These are phyloP conservation scores for Patella pellucida DNA, from an alignment of 2,888 invertebrate genomes.

Conservation along the genomic window DNA sequence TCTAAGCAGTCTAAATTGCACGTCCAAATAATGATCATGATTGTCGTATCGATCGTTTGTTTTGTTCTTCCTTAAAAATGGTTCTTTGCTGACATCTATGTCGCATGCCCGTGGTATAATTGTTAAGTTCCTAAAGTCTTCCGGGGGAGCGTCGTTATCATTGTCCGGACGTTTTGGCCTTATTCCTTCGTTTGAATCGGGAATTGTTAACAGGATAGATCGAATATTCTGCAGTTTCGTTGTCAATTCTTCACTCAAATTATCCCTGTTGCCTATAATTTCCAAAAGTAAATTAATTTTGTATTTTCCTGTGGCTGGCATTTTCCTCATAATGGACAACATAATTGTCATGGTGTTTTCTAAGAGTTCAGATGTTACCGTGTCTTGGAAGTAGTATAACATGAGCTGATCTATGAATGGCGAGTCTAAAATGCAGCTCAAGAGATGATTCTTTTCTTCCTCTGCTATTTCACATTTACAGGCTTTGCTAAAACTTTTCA, in stretches of 20 bases:
- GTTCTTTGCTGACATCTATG: conserved; percentile 51
- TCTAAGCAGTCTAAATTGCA: conserved; percentile 81
- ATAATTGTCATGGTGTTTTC: not conserved
- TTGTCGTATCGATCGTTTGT: conserved; percentile 77
- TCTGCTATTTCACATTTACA: conserved; percentile 16
- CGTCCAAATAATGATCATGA: conserved; percentile 81
- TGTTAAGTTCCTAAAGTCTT: conserved; percentile 67
- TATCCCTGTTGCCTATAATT: not conserved
- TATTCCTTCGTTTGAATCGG: no score
- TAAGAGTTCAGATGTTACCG: not conserved
- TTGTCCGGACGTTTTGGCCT: conserved; percentile 15
- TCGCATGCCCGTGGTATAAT: conserved; percentile 63
- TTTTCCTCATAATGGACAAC: not conserved
- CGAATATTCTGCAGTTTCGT: not conserved
- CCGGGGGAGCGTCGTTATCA: conserved; percentile 66
- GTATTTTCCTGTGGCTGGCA: not conserved
- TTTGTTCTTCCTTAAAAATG: conserved; percentile 76
- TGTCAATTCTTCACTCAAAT: not conserved
- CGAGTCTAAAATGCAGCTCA: not conserved
- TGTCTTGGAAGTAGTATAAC: no score
- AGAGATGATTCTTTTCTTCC: conserved; percentile 9
- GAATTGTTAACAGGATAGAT: not conserved
- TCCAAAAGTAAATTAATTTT: not conserved
- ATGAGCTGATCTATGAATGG: conserved; percentile 14
- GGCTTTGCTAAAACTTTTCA: conserved; percentile 21